These are phyloP conservation scores for Resseliella maxima DNA, from an alignment of 2,888 invertebrate species.

Conservation along the genomic window DNA sequence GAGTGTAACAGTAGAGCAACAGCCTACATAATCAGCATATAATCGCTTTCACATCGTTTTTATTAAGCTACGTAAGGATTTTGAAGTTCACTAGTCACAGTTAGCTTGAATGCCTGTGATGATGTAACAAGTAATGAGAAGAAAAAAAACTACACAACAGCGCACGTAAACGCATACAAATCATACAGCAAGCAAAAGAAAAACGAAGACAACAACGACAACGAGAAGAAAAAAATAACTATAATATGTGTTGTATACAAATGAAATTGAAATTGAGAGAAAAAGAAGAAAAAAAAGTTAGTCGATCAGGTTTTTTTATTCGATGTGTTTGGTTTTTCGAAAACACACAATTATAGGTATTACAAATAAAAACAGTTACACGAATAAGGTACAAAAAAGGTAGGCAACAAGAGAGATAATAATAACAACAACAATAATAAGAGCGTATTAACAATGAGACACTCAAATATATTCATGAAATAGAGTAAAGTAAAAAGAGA, in stretches of 20 bases:
- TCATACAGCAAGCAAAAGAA: background rate
- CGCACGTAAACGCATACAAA: slow-evolving; percentile 35
- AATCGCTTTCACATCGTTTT: slow-evolving; percentile 44
- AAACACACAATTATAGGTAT: slow-evolving; percentile 2
- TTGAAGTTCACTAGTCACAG: slow-evolving; percentile 55
- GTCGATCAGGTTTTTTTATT: slow-evolving; percentile 49
- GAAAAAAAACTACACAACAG: background rate
- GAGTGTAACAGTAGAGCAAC: background rate
- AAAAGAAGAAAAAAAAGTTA: background rate
- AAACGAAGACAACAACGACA: background rate
- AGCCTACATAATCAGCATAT: slow-evolving; percentile 51
- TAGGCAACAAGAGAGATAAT: slow-evolving; percentile 4
- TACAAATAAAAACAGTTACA: slow-evolving; percentile 51
- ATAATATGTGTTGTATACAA: slow-evolving; percentile 20
- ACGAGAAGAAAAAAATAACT: background rate
- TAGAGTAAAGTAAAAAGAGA: slow-evolving; percentile 10
- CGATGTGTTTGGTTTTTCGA: background rate
- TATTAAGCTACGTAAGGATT: slow-evolving; percentile 46
- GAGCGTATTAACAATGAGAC: slow-evolving; percentile 2
- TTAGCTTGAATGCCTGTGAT: slow-evolving; percentile 39
- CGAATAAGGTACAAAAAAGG: background rate
- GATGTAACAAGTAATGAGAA: slow-evolving; percentile 54
- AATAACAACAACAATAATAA: background rate
- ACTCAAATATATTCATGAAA: slow-evolving; percentile 30
- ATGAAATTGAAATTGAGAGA: slow-evolving; percentile 46